Conservation (phyloP, 1,140 invertebrate genomes). For the Drosophila hydei region DNA sequence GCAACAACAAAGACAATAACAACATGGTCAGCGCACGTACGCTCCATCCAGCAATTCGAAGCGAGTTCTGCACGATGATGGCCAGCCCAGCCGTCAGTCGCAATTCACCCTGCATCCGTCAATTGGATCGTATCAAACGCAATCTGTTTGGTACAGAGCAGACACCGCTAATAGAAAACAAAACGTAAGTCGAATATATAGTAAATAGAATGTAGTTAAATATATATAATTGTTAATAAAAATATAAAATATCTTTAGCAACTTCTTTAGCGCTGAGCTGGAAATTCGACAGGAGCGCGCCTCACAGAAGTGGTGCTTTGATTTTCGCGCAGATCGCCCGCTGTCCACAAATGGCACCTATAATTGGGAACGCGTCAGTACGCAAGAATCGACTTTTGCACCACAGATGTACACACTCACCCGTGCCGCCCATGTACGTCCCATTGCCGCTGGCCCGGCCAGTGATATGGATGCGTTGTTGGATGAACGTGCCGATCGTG, state of each 20-base stretch:
- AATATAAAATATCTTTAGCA: not conserved
- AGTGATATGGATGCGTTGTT: conserved; percentile 67
- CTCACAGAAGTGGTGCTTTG: conserved; percentile 80
- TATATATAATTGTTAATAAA: not conserved
- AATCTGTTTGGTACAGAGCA: conserved; percentile 71
- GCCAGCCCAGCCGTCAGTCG: conserved; percentile 63
- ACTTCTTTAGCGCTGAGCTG: conserved; percentile 62
- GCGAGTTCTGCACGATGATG: conserved; percentile 71
- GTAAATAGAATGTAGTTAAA: not conserved
- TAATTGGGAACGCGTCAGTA: conserved; percentile 79
- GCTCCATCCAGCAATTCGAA: conserved; percentile 67
- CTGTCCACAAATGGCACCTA: conserved; percentile 57
- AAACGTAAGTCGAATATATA: conserved; percentile 60
- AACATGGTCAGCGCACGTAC: conserved; percentile 81
- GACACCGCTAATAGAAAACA: conserved; percentile 48
- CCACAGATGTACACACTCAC: conserved; percentile 81
- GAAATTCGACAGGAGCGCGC: conserved; percentile 74
- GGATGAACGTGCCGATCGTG: conserved; percentile 76
- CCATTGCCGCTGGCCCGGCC: conserved; percentile 14
- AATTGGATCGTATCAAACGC: conserved; percentile 77
- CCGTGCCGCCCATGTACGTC: conserved; percentile 78
- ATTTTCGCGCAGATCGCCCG: conserved; percentile 74
- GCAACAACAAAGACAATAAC: conserved; percentile 26
- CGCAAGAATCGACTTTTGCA: conserved; percentile 68
- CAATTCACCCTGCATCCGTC: conserved; percentile 63